phyloP scores from a whole-genome alignment of 2,113 vertebrate genomes.

The Chaetops frenatus region DNA sequence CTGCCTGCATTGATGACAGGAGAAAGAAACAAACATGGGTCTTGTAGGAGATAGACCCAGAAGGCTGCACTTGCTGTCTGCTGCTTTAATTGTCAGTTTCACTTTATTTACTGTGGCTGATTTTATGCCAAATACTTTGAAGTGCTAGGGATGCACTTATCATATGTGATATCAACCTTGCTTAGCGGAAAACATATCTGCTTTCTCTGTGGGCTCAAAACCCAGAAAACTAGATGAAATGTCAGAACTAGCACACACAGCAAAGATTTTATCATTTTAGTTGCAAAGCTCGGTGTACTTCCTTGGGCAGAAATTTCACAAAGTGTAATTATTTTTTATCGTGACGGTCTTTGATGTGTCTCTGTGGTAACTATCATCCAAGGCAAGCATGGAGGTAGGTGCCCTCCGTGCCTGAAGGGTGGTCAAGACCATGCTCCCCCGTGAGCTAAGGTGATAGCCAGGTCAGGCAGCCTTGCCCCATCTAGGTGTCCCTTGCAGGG shows the following conservation, averaged over 20 bases:
- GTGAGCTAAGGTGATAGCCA: not conserved
- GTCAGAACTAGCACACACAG: not conserved
- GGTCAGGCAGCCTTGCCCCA: not conserved
- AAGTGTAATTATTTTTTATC: not conserved
- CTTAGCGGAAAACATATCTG: not conserved
- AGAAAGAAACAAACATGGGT: not conserved
- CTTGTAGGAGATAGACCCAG: not conserved
- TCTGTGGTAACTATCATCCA: not conserved
- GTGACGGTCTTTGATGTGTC: rapidly evolving
- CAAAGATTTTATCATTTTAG: not conserved
- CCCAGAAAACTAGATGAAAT: not conserved
- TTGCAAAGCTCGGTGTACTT: not conserved
- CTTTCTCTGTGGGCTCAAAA: not conserved
- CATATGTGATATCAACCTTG: not conserved
- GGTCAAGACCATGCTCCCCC: rapidly evolving
- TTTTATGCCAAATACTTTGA: not conserved
- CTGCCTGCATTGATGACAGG: not conserved
- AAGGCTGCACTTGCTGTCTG: not conserved
- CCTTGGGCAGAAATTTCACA: not conserved
- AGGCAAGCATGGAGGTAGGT: not conserved
- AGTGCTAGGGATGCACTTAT: not conserved
- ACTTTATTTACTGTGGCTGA: not conserved
- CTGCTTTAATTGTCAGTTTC: not conserved
- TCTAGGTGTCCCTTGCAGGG: not conserved
- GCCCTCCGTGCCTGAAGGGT: not conserved